Base-by-base conservation (phyloP, 2,888 invertebrate genomes). In the Pharmacophagus antenor region DNA sequence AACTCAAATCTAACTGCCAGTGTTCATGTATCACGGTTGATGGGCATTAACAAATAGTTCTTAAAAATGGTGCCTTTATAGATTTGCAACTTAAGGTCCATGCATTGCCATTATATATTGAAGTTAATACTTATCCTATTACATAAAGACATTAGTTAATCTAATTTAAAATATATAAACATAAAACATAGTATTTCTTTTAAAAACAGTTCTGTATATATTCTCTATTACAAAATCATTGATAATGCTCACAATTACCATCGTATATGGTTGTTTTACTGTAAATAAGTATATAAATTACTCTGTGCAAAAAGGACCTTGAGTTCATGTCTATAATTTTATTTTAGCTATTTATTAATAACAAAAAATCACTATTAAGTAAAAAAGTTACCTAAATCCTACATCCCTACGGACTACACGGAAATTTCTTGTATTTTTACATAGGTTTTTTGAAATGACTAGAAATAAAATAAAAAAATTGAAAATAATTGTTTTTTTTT, bases 1-100 rank as follows among this genome's bases (percentile, higher is more conserved):
- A 17, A 21, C 20, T 31, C 44, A 46, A 54, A 25, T 47, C 46
- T 31, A 25, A n/a, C 46, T 21, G 44, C 21, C 20, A 8, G 46
- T 27, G 23, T 48, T 22, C 48, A 48, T 23, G 21, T 37, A 15
- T n/a, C n/a, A 37, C 2, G 7, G 4, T 37, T n/a, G 10, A 8
- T 37, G n/a, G 15, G 31, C 31, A 2, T 31, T 2, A 15, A 27
- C 8, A 7, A 31, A 37, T 8, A n/a, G 15, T 37, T 37, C n/a
- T 37, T 3, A n/a, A 4, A 4, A n/a, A 5, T 5, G 4, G 37
- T 1, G 37, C 37, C n/a, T 37, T 15, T n/a, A 1, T n/a, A 37
- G 37, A 37, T n/a, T 10, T 27, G n/a, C 2, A 37, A 37, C 37
- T 37, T n/a, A 37, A 37, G 37, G 37, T 37, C 37, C 2, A n/a